These are phyloP conservation scores for Styela clava DNA, from an alignment of 23 tunicate species.

Conservation along the genomic window DNA sequence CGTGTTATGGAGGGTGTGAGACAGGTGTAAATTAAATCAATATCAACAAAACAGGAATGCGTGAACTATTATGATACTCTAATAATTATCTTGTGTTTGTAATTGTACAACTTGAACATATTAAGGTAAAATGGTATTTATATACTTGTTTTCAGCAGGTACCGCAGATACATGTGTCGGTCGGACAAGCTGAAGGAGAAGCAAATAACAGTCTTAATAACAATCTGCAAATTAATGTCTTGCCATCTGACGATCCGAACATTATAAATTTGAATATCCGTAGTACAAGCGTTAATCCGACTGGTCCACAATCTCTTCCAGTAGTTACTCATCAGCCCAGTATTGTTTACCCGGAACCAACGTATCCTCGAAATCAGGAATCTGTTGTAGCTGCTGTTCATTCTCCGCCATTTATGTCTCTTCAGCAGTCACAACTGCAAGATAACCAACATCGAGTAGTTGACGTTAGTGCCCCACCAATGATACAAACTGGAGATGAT, in stretches of 20 bases:
- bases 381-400: not conserved
- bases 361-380: not conserved
- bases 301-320: slow-evolving; percentile 31
- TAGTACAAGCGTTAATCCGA: slow-evolving; percentile 6
- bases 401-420: not conserved
- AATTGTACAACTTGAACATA: no score
- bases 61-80: no score
- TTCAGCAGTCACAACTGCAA: not conserved
- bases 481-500: slow-evolving; percentile 29
- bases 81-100: no score
- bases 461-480: slow-evolving; percentile 50
- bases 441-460: slow-evolving; percentile 74
- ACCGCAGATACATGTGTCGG: slow-evolving; percentile 59
- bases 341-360: not conserved
- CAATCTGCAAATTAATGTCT: slow-evolving; percentile 70
- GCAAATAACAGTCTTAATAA: slow-evolving; percentile 26
- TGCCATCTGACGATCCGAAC: slow-evolving; percentile 89
- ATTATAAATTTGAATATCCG: slow-evolving; percentile 71
- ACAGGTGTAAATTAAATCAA: no score
- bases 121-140: no score
- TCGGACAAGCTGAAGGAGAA: slow-evolving; percentile 28
- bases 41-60: no score
- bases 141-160: no score
- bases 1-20: no score
- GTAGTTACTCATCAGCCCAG: not conserved